Evolutionary conservation across 2,888 invertebrate genomes (phyloP), one percentile per base, ranked within the genome.

Genomic region (Eupithecia abbreviata): DNA sequence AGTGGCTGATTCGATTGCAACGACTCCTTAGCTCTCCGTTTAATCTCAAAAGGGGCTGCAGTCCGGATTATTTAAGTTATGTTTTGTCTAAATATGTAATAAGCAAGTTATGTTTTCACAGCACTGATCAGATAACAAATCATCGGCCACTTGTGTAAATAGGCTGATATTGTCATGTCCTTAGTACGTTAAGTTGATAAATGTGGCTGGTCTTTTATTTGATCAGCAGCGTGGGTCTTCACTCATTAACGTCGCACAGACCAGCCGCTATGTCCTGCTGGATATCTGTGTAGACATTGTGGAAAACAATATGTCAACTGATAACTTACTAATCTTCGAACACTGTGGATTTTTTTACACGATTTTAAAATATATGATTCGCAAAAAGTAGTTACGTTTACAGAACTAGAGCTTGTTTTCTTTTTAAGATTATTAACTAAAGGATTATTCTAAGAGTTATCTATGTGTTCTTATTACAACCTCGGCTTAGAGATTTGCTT

Each of bases 191-290:
- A 83, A 82, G 84, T 83, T 84, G 80, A 82, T 84, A 80, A 77
- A 84, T 87, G 85, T 90, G 86, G 87, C 87, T 88, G 89, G 84
- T 89, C 85, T 84, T 86, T 85, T 81, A 81, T 85, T 85, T 84
- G 81, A 80, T 85, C 79, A 83, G 83, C 86, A 78, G 73, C 80
- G 83, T 86, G 90, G 82, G 92, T 93, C 93, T 94, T 94, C 94
- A 93, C 93, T 94, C 94, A 94, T 94, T 90, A 71, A 43, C 43
- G n/a, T 0, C 42, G 67, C n/a, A n/a, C 43, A 45, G 67, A n/a
- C 67, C n/a, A 10, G 67, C 15, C 10, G 67, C 62, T 12, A 9
- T 30, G 4, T 12, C 62, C 30, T 10, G 62, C 30, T 62, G 55
- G 51, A n/a, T 18, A 58, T 51, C 51, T 51, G n/a, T 51, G n/a